A percentile compares a stretch with the other conserved stretches of the same genome.
Evolutionary conservation across 2,113 vertebrate genomes (phyloP).

Genomic region (Pionites leucogaster): DNA sequence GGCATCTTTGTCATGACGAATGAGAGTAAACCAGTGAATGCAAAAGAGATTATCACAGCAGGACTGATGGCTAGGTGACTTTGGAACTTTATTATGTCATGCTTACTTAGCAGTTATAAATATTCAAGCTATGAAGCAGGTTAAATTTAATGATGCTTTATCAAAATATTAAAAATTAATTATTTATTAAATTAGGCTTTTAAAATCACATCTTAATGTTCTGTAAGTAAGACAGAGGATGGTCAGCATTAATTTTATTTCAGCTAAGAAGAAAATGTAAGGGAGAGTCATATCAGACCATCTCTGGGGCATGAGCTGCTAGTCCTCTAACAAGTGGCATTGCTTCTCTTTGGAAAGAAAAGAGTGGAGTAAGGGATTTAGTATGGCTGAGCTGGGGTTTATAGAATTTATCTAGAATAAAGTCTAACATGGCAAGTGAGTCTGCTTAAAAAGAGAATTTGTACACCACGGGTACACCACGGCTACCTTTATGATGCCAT

Average conservation of each 20-base stretch:
- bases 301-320: neutral
- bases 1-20: neutral
- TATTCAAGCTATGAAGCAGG: neutral
- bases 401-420: neutral
- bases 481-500: neutral
- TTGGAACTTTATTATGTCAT: neutral
- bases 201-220: neutral
- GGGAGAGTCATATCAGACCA: neutral
- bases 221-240: neutral
- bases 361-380: neutral
- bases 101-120: neutral
- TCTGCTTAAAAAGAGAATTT: neutral
- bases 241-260: neutral
- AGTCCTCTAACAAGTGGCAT: neutral
- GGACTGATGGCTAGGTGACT: neutral
- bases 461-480: rapidly evolving
- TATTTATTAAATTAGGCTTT: neutral
- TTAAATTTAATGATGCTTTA: neutral
- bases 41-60: neutral
- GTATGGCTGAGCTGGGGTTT: neutral
- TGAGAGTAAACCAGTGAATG: neutral
- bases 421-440: neutral
- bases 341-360: neutral
- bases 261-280: neutral
- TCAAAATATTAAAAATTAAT: neutral